Percentiles rank a stretch among this genome's conserved stretches.
phyloP scores from a whole-genome alignment of 2,797 vertebrate genomes.

The Melopsittacus undulatus region DNA sequence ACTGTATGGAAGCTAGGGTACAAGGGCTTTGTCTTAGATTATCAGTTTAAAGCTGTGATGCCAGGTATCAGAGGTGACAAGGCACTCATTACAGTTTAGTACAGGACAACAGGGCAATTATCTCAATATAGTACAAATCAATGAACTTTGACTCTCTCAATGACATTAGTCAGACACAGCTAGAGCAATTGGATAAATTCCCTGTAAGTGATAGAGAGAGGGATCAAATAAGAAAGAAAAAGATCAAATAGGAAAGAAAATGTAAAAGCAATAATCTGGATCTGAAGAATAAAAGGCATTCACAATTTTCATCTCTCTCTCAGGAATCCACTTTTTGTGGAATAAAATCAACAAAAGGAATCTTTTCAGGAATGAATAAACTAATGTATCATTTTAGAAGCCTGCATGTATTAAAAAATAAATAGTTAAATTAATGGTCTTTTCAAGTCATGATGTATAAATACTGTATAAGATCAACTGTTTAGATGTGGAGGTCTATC shows the following conservation, averaged over 20 bases:
- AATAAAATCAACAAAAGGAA: not conserved
- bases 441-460: not conserved
- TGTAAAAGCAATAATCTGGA: not conserved
- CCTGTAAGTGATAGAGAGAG: not conserved
- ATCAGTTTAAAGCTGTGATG: not conserved
- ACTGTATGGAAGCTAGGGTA: not conserved
- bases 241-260: not conserved
- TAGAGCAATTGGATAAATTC: not conserved
- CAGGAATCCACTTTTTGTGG: not conserved
- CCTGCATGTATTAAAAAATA: not conserved
- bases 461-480: not conserved
- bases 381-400: not conserved
- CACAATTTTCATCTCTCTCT: not conserved
- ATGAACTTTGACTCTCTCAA: not conserved
- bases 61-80: not conserved
- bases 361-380: not conserved
- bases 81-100: conserved; percentile 12
- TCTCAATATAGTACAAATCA: conserved; percentile 3
- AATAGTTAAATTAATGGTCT: not conserved
- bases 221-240: not conserved
- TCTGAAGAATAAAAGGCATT: not conserved
- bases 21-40: not conserved
- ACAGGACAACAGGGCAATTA: conserved; percentile 16
- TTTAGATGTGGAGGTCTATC: not conserved
- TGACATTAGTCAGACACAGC: not conserved